Evolutionary conservation across 2,888 invertebrate genomes (phyloP), one percentile per base, ranked within the genome.

Genomic region (Drosophila recens): DNA sequence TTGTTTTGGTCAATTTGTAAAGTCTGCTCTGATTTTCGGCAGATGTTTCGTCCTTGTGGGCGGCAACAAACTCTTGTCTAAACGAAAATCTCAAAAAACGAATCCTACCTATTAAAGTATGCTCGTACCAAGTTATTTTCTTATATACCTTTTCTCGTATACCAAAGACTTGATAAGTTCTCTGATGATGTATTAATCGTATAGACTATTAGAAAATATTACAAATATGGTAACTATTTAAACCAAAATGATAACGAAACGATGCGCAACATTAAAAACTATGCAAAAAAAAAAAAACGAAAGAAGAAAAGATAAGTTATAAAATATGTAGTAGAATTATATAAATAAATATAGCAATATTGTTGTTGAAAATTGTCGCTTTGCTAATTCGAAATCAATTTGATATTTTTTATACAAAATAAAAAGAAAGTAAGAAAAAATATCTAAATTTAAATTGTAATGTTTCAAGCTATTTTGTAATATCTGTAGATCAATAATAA

Each of bases 331-430:
- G 65, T 67, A 71, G 63, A 63, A 65, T 65, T 61, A 54, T 69
- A 58, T 70, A 65, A 43, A 79, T 62, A 67, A 64, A 63, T 75
- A 67, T 82, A 84, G 75, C 49, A 68, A 72, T 75, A 75, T 68
- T 82, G 49, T 75, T 72, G 82, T 71, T 79, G 52, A 53, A 78
- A 72, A 58, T 67, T 84, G 73, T 74, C 75, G 87, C 83, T 82
- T 85, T 77, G 86, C 73, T 84, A 86, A 67, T 56, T 53, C 45
- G 51, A 51, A 57, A 67, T 49, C 48, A 71, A 81, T 89, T 88
- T 87, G 76, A 86, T 87, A 86, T 86, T 89, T 87, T 89, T 89
- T 89, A 86, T 71, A 74, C 54, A 52, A 48, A 66, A 45, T 66
- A 45, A 23, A 49, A 27, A 38, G 10, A 23, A 38, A 42, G 33